These are phyloP conservation scores for Lutjanus erythropterus DNA, from an alignment of 2,113 vertebrate species.

Conservation along the genomic window DNA sequence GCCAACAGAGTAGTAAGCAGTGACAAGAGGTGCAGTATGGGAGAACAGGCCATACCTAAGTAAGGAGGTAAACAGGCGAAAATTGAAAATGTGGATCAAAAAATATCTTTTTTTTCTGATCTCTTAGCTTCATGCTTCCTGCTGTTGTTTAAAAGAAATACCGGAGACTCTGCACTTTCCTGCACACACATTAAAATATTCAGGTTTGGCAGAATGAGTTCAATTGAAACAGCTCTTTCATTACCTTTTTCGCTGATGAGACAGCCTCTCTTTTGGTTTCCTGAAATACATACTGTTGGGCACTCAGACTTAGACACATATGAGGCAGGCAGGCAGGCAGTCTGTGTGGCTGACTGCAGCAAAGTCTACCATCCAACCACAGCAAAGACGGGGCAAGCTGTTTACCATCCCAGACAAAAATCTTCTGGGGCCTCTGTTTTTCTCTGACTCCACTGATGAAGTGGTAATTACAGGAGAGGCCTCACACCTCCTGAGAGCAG, in stretches of 20 bases:
- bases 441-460: slow-evolving; percentile 65
- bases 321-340: slow-evolving; percentile 30
- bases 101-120: too few species aligned
- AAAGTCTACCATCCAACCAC: slow-evolving; percentile 43
- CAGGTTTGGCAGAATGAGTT: slow-evolving; percentile 56
- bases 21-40: not conserved
- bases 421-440: slow-evolving; percentile 46
- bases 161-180: not conserved
- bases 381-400: slow-evolving; percentile 56
- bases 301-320: slow-evolving; percentile 20
- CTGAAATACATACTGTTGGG: slow-evolving; percentile 27
- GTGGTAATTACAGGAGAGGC: slow-evolving; percentile 77
- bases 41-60: not conserved
- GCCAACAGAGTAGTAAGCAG: not conserved
- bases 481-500: slow-evolving; percentile 59
- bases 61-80: not conserved
- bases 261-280: slow-evolving; percentile 28
- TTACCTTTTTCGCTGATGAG: slow-evolving; percentile 43
- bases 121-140: not conserved
- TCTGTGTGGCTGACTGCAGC: slow-evolving; percentile 51
- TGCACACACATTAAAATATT: slow-evolving; percentile 20
- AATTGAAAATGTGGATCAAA: not conserved
- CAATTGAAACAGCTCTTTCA: slow-evolving; percentile 46
- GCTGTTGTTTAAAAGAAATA: slow-evolving; percentile 15
- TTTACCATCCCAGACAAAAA: slow-evolving; percentile 55